A percentile compares a stretch with the other conserved stretches of the same genome.
phyloP scores from a whole-genome alignment of 1,140 invertebrate genomes.

The Drosophila punjabiensis region DNA sequence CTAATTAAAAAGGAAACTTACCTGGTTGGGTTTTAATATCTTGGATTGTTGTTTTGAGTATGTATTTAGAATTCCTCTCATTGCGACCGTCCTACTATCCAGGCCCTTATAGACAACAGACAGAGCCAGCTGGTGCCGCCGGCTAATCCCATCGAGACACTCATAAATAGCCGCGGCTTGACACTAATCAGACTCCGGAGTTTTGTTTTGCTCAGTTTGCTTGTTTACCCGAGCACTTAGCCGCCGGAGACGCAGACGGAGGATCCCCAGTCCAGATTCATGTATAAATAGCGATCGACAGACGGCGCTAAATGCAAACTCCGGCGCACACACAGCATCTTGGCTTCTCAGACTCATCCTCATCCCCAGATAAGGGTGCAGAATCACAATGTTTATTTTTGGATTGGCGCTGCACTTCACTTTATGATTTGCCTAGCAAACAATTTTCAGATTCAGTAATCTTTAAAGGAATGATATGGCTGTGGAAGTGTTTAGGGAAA shows the following conservation, averaged over 20 bases:
- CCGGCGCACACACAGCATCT: constrained; percentile 1
- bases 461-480: not conserved
- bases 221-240: constrained; percentile 46
- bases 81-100: not conserved
- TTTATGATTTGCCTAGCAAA: constrained; percentile 10
- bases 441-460: constrained; percentile 15
- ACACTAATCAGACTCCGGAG: constrained; percentile 55
- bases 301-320: constrained; percentile 52
- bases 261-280: constrained; percentile 10
- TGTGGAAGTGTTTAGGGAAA: not conserved
- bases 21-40: not conserved
- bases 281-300: constrained; percentile 37
- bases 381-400: constrained; percentile 36
- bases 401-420: constrained; percentile 7
- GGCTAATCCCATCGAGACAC: constrained; percentile 39
- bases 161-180: constrained; percentile 54
- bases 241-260: constrained; percentile 12
- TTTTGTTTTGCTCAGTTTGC: constrained; percentile 39
- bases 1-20: not conserved
- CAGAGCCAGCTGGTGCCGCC: constrained; percentile 31
- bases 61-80: not conserved
- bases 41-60: not conserved
- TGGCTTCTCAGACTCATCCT: not conserved
- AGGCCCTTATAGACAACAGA: constrained; percentile 1
- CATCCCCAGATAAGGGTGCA: constrained; percentile 28